Conservation (phyloP, 2,888 invertebrate species). For the Tenthredo notha region DNA sequence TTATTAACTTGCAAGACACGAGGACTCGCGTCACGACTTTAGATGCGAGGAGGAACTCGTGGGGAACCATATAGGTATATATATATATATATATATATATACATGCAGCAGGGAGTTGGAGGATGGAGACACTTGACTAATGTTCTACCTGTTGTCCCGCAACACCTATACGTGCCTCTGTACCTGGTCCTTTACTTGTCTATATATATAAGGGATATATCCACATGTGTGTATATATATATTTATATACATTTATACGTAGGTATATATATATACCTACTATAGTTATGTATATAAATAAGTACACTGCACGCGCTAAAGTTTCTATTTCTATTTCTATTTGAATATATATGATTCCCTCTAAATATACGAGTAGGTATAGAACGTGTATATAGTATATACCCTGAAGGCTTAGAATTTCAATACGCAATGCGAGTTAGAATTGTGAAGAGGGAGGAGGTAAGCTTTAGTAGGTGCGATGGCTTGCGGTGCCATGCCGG, state of each 20-base stretch:
- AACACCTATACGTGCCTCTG: constrained; percentile 68
- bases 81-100: too few species aligned
- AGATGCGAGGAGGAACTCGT: constrained; percentile 30
- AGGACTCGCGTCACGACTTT: constrained; percentile 1
- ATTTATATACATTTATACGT: neutral
- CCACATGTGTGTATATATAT: too few species aligned
- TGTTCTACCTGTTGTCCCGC: constrained; percentile 74
- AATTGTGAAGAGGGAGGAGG: neutral
- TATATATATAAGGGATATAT: constrained; percentile 6
- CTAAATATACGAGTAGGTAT: neutral
- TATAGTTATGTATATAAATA: constrained; percentile 12
- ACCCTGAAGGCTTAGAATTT: constrained; percentile 69
- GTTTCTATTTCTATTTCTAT: constrained; percentile 20
- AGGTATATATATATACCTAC: neutral
- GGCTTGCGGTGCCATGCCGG: neutral
- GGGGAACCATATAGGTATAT: constrained; percentile 46
- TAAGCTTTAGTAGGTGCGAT: constrained; percentile 20
- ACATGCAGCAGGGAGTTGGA: constrained; percentile 14
- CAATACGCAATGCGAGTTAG: constrained; percentile 63
- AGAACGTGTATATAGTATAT: neutral
- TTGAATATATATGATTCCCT: too few species aligned
- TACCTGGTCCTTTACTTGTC: constrained; percentile 23
- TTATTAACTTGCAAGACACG: constrained; percentile 12
- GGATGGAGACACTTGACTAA: constrained; percentile 73
- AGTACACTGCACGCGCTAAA: constrained; percentile 42